These are phyloP conservation scores for Amia ocellicauda DNA, from an alignment of 2,113 vertebrate species.

Conservation along the genomic window DNA sequence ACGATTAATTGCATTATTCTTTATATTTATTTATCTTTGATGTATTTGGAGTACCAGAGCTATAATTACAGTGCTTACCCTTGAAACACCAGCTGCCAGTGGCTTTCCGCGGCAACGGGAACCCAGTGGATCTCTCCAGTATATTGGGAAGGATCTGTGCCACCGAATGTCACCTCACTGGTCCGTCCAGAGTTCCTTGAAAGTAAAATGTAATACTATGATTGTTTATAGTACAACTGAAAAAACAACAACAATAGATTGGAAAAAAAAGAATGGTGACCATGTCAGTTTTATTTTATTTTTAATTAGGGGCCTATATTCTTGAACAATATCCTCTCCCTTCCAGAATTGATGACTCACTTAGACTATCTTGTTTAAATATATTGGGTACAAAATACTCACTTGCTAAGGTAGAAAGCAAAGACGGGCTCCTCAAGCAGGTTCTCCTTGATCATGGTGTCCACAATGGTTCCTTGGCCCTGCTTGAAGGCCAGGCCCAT, in stretches of 20 bases:
- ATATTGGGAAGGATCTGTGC: slow-evolving; percentile 28
- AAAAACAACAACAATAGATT: too few relatives aligned
- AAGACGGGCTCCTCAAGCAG: slow-evolving; percentile 26
- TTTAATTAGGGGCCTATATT: too few relatives aligned
- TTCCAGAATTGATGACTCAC: too few relatives aligned
- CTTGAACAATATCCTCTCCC: too few relatives aligned
- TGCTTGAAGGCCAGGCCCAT: slow-evolving; percentile 25
- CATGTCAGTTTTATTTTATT: too few relatives aligned
- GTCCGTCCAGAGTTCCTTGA: slow-evolving; percentile 19
- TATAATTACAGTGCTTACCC: too few relatives aligned
- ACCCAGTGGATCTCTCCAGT: slow-evolving; percentile 35
- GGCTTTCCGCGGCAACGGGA: slow-evolving; percentile 23
- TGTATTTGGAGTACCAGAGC: too few relatives aligned
- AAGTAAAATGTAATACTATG: neutral
- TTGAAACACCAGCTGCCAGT: slow-evolving; percentile 30
- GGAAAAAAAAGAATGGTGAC: too few relatives aligned
- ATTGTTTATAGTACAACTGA: too few relatives aligned
- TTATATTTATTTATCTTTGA: too few relatives aligned
- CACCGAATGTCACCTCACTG: slow-evolving; percentile 34
- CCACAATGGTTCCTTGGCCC: slow-evolving; percentile 13
- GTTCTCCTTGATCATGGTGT: slow-evolving; percentile 22
- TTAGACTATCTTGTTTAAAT: neutral
- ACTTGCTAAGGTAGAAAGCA: slow-evolving; percentile 31
- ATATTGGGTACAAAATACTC: neutral
- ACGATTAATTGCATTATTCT: too few relatives aligned